Base-by-base conservation (phyloP, 2,888 invertebrate genomes). In the Stramonita haemastoma region DNA sequence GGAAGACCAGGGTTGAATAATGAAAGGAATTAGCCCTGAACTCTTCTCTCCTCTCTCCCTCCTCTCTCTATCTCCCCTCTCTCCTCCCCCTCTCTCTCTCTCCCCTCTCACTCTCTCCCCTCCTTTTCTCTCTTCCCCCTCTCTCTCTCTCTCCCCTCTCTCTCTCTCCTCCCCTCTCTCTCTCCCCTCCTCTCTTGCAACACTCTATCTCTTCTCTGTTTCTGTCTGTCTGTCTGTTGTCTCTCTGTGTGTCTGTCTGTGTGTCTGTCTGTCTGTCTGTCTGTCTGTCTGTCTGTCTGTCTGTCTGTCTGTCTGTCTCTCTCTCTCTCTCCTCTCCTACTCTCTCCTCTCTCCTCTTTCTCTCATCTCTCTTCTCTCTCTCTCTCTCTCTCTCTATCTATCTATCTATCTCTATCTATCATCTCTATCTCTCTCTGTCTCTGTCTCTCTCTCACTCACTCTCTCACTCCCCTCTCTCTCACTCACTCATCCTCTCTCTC, bases 1-100 rank as follows among this genome's bases (percentile, higher is more conserved):
- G 46, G 46, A 46, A 46, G 46, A 46, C 46, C 46, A 46, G 46
- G 46, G 46, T 46, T 46, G 46, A 93, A 95, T 96, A 92, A 95
- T 95, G 95, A 92, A 93, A 94, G 93, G 86, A 46, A 46, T 46
- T 46, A 8, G 2, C 46, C 2, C 46, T 46, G 46, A 26, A 83
- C 56, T 46, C 8, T 2, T 66, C 13, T 66, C 26, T 66, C 4
- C 13, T 66, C 13, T n/a, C 66, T 66, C 13, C 26, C 13, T 66
- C n/a, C n/a, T n/a, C n/a, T n/a, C n/a, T n/a, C 17, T 57, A 29
- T 66, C n/a, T 73, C 83, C 60, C 83, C 84, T 60, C 60, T 79
- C 87, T 87, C 79, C 86, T 87, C 90, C 87, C 79, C 87, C 87
- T 90, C 86, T 90, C 87, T n/a, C n/a, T n/a, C n/a, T n/a, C n/a